Evolutionary conservation across 35 echinoderm and acorn worm species (phyloP).

Genomic region (Ophiothrix spiculata): DNA sequence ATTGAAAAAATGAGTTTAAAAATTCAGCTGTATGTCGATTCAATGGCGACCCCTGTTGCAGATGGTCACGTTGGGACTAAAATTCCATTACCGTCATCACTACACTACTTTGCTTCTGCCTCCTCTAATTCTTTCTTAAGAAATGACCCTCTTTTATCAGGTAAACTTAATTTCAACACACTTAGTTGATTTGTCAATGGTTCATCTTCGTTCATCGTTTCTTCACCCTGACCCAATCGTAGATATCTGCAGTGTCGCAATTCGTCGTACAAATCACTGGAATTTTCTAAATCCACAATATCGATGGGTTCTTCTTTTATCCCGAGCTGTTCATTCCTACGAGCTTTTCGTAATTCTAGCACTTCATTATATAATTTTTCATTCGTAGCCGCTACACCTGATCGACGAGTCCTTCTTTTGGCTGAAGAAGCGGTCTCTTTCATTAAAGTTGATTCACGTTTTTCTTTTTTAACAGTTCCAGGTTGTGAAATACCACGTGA

Average conservation of each 20-base stretch:
- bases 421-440: conserved; percentile 28
- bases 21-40: too few species aligned
- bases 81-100: too few species aligned
- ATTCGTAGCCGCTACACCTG: conserved; percentile 17
- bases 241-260: conserved; percentile 79
- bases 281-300: conserved; percentile 57
- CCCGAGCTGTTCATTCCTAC: neutral
- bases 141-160: neutral
- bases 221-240: conserved; percentile 48
- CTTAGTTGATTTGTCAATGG: conserved; percentile 57
- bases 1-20: too few species aligned
- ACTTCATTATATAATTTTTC: conserved; percentile 55
- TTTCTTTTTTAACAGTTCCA: neutral
- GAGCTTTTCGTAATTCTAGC: conserved; percentile 30
- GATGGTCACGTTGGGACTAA: too few species aligned
- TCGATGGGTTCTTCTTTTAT: conserved; percentile 25
- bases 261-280: conserved; percentile 53
- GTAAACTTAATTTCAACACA: neutral
- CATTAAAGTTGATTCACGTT: conserved; percentile 12
- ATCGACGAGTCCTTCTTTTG: neutral
- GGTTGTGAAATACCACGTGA: conserved; percentile 1
- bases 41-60: too few species aligned
- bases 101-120: neutral
- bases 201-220: conserved; percentile 56
- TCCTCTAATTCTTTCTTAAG: neutral